phyloP scores from a whole-genome alignment of 2,888 invertebrate genomes.

The Orthosia incerta region DNA sequence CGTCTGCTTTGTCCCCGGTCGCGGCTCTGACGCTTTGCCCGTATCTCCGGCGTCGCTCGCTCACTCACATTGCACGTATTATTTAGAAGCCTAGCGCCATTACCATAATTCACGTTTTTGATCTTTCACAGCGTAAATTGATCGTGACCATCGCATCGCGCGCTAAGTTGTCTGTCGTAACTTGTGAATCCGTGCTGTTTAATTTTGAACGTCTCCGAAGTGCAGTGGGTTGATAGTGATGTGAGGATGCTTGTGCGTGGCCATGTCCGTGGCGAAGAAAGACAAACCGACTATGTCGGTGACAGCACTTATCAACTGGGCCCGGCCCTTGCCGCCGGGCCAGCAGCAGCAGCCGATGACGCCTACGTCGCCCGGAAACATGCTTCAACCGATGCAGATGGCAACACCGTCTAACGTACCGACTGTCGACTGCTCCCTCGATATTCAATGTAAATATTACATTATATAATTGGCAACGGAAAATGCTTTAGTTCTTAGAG shows the following conservation, averaged over 20 bases:
- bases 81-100: constrained; percentile 72
- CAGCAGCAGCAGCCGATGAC: constrained; percentile 83
- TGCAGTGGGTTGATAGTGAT: constrained; percentile 85
- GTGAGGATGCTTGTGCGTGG: constrained; percentile 88
- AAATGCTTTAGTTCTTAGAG: constrained; percentile 16
- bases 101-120: constrained; percentile 72
- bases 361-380: constrained; percentile 70
- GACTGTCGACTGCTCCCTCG: constrained; percentile 85
- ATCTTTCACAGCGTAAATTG: constrained; percentile 73
- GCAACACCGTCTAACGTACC: constrained; percentile 79
- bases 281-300: constrained; percentile 97
- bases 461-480: constrained; percentile 32
- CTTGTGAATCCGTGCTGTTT: constrained; percentile 75
- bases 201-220: constrained; percentile 67
- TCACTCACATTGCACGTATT: constrained; percentile 72
- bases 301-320: constrained; percentile 95
- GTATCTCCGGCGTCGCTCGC: constrained; percentile 71
- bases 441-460: constrained; percentile 87
- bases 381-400: constrained; percentile 71
- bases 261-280: constrained; percentile 94
- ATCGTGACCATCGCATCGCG: constrained; percentile 71
- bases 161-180: constrained; percentile 65
- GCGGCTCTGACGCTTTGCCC: constrained; percentile 76
- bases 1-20: constrained; percentile 82
- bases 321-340: constrained; percentile 87